Evolutionary conservation across 1,140 invertebrate species (phyloP), one percentile per base, ranked within the genome.

Genomic region (Cyphomyrmex costatus): DNA sequence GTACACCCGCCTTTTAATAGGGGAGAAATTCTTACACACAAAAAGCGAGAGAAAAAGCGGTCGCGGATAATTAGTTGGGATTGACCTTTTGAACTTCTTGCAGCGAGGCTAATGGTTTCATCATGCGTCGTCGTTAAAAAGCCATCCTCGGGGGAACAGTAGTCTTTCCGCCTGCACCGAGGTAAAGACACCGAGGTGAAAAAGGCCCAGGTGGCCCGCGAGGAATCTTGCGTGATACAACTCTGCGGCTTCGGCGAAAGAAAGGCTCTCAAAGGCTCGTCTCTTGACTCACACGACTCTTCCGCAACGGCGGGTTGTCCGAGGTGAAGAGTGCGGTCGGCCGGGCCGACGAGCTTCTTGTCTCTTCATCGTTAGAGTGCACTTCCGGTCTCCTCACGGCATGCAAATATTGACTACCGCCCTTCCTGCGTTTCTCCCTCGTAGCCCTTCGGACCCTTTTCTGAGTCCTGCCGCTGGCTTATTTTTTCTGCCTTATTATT

Each of bases 371-470:
- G 89, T 89, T 92, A 79, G 88, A 94, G 94, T 92, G 90, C 92
- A 90, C 94, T 95, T 92, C 83, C 90, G 86, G 91, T 89, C 91
- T 84, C 88, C 93, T 90, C 82, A 90, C 91, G 90, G 94, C 94
- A 94, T 93, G 92, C 93, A 95, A 95, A 95, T 95, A 95, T 95
- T 95, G 94, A 94, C 94, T 94, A 91, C 79, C 92, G 86, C 88
- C 86, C 90, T 91, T 21, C 33, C 24, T 27, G 12, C 30, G 10
- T 24, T 16, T 71, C 36, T 63, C 24, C 27, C 12, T 42, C 5
- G n/a, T n/a, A 12, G 42, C 8, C 42, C 51, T 49, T 42, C 21
- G 53, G 30, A 42, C 33, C 27, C 63, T 82, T 74, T 83, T 71
- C 77, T 33, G 46, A 58, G 19, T 76, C 2, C 73, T 24, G 60